phyloP scores from a whole-genome alignment of 2,888 invertebrate species.

The Tenthredo scrophulariae region DNA sequence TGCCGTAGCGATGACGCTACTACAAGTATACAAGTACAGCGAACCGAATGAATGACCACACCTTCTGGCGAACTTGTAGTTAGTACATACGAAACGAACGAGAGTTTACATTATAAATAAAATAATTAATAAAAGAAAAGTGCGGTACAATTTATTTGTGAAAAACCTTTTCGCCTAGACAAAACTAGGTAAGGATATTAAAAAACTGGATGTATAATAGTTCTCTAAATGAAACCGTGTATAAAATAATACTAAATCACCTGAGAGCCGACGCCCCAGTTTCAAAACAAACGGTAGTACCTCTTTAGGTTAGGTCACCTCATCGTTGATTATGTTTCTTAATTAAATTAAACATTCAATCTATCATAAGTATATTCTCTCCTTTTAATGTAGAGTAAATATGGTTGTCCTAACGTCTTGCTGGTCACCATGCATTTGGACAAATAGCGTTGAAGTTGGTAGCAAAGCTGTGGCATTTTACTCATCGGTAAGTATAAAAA shows the following conservation, averaged over 20 bases:
- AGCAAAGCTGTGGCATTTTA: slow-evolving; percentile 90
- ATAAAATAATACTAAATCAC: not conserved
- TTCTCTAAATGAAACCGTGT: not conserved
- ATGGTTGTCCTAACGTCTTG: slow-evolving; percentile 89
- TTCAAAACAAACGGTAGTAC: slow-evolving; percentile 58
- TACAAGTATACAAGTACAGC: not conserved
- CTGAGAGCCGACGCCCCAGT: slow-evolving; percentile 62
- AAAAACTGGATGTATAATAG: not conserved
- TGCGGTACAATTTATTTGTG: not conserved
- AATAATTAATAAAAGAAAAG: not conserved
- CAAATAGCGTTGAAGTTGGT: slow-evolving; percentile 87
- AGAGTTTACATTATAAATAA: not conserved
- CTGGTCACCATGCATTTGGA: slow-evolving; percentile 95
- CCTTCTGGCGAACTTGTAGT: not conserved
- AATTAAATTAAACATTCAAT: slow-evolving; percentile 40
- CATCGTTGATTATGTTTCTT: not conserved
- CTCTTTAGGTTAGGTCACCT: slow-evolving; percentile 55
- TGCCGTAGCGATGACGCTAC: slow-evolving; percentile 13
- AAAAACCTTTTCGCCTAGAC: not conserved
- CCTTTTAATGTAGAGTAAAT: slow-evolving; percentile 65
- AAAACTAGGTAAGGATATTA: not conserved
- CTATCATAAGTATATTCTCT: not conserved
- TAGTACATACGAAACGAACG: not conserved
- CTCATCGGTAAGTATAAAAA: slow-evolving; percentile 82
- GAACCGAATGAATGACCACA: not conserved